Percentiles rank a stretch among this genome's conserved stretches.
phyloP scores from a whole-genome alignment of 2,797 vertebrate species.

The Sebastes trivittatus region DNA sequence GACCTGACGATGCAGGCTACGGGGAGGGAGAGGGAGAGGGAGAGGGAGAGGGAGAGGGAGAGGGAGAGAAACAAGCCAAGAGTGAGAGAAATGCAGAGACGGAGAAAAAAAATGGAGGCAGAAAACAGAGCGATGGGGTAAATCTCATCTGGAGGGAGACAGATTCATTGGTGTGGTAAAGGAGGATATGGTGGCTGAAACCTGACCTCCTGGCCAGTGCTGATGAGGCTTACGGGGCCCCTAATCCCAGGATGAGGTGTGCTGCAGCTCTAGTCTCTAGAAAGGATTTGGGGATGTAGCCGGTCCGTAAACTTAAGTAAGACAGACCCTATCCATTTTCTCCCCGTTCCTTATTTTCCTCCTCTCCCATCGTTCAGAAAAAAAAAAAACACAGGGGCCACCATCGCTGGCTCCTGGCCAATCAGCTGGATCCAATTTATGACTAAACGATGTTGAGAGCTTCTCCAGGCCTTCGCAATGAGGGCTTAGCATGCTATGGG shows the following conservation, averaged over 20 bases:
- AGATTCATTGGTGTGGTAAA: constrained; percentile 56
- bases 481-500: constrained; percentile 71
- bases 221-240: constrained; percentile 64
- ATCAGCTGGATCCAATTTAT: constrained; percentile 83
- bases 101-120: constrained; percentile 6
- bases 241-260: constrained; percentile 73
- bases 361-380: not conserved
- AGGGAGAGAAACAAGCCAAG: constrained; percentile 13
- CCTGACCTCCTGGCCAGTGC: constrained; percentile 60
- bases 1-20: constrained; percentile 33
- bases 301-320: constrained; percentile 53
- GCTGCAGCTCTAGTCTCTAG: constrained; percentile 48
- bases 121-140: constrained; percentile 13
- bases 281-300: constrained; percentile 64
- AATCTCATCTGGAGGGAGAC: constrained; percentile 61
- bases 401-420: constrained; percentile 69
- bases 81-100: constrained; percentile 9
- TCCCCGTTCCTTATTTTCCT: not conserved
- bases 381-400: constrained; percentile 17
- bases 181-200: constrained; percentile 64
- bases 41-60: not conserved
- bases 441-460: constrained; percentile 57
- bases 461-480: constrained; percentile 52
- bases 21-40: constrained; percentile 4
- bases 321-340: constrained; percentile 41